These are phyloP conservation scores for Capromys pilorides DNA, from an alignment of 2,797 vertebrate species.

Conservation along the genomic window DNA sequence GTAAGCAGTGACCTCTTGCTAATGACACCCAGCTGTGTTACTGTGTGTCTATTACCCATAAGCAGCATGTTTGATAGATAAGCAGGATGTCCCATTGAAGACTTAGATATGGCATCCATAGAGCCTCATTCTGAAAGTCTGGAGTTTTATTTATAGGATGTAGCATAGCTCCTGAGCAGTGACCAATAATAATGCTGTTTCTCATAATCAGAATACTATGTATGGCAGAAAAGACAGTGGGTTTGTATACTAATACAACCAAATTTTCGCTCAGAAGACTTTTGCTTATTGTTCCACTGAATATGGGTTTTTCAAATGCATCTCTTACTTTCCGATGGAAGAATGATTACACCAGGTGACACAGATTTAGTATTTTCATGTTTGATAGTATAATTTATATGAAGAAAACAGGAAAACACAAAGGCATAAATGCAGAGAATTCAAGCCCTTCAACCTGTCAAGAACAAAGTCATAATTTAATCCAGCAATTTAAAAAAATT, in stretches of 20 bases:
- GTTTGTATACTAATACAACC: background rate
- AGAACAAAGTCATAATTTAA: background rate
- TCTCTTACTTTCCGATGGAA: background rate
- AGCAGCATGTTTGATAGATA: background rate
- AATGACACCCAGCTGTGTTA: background rate
- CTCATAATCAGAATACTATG: background rate
- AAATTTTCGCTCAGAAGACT: background rate
- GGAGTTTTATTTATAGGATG: background rate
- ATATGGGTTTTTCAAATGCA: background rate
- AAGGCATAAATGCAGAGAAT: background rate
- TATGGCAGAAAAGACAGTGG: background rate
- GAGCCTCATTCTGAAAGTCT: background rate
- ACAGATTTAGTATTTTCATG: background rate
- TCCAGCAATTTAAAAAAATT: background rate
- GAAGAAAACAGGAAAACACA: background rate
- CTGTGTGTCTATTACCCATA: background rate
- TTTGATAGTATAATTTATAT: background rate
- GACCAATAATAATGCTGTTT: background rate
- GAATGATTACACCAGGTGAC: background rate
- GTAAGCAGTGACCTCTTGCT: background rate
- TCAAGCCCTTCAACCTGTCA: background rate
- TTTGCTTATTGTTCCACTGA: background rate
- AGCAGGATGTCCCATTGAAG: background rate
- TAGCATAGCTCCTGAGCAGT: background rate
- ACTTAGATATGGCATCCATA: background rate